A percentile compares a stretch with the other conserved stretches of the same genome.
Conservation (phyloP, 2,797 vertebrate species). For the Micromesistius poutassou region DNA sequence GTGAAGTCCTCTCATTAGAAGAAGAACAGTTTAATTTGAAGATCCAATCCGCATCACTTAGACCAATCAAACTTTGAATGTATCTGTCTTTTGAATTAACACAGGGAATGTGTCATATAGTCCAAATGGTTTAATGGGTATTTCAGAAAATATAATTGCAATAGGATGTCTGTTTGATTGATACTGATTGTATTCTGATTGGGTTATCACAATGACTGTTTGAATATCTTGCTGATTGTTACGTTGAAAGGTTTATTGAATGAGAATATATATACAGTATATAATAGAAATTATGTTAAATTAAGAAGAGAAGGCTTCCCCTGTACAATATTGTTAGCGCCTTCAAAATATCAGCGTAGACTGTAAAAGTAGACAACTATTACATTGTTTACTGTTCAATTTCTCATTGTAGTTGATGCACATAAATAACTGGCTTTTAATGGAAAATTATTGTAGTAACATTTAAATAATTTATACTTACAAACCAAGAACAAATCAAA, state of each 20-base stretch:
- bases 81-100: background rate
- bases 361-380: conserved; percentile 4
- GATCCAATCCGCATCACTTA: background rate
- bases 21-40: background rate
- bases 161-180: background rate
- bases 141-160: background rate
- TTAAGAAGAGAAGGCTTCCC: background rate
- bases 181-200: background rate
- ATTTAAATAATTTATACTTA: too few relatives aligned
- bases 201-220: background rate
- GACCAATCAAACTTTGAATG: background rate
- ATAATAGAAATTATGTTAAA: background rate
- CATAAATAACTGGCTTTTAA: background rate
- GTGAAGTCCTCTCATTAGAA: conserved; percentile 34
- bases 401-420: background rate
- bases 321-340: background rate
- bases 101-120: background rate
- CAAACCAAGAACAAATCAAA: background rate
- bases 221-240: background rate
- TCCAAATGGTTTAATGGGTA: background rate
- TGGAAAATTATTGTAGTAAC: background rate
- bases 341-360: background rate
- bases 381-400: background rate
- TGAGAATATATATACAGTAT: background rate
- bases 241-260: background rate